A percentile compares a stretch with the other conserved stretches of the same genome.
Evolutionary conservation across 2,888 invertebrate genomes (phyloP).

Genomic region (Synergus gifuensis): DNA sequence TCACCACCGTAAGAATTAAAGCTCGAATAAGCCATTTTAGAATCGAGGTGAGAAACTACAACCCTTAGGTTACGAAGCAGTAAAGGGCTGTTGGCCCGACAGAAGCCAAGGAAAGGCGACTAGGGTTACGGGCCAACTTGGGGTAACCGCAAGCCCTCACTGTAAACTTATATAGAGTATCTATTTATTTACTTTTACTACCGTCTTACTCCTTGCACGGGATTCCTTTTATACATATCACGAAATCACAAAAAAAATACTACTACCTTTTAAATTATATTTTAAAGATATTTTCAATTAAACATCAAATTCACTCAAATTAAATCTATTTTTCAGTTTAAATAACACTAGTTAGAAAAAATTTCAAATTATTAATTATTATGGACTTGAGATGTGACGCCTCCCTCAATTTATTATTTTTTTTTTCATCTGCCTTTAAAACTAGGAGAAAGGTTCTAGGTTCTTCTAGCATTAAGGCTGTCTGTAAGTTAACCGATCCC

Average conservation of each 20-base stretch:
- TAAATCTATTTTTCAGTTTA: too few species aligned
- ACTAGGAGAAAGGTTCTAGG: too few species aligned
- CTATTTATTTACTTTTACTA: constrained; percentile 58
- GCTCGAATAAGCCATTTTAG: constrained; percentile 40
- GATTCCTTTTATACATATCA: constrained; percentile 15
- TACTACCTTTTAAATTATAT: not conserved
- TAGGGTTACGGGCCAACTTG: constrained; percentile 74
- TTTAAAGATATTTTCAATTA: not conserved
- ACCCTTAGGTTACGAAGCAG: constrained; percentile 64
- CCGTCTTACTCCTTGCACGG: constrained; percentile 37
- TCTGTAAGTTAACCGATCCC: too few species aligned
- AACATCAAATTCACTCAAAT: not conserved
- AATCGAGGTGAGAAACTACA: constrained; percentile 65
- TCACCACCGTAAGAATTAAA: not conserved
- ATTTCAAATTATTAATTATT: too few species aligned
- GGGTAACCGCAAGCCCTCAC: constrained; percentile 70
- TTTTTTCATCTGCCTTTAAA: too few species aligned
- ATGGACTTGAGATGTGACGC: too few species aligned
- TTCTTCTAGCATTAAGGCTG: too few species aligned
- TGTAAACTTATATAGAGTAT: constrained; percentile 65
- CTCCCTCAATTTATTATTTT: too few species aligned
- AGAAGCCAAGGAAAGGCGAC: constrained; percentile 76
- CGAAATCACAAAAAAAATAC: not conserved
- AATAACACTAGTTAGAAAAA: too few species aligned
- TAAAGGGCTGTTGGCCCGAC: constrained; percentile 77